Percentiles rank a stretch among this genome's conserved stretches.
Evolutionary conservation across 2,113 vertebrate species (phyloP).

Genomic region (Phylloscopus trochilus): DNA sequence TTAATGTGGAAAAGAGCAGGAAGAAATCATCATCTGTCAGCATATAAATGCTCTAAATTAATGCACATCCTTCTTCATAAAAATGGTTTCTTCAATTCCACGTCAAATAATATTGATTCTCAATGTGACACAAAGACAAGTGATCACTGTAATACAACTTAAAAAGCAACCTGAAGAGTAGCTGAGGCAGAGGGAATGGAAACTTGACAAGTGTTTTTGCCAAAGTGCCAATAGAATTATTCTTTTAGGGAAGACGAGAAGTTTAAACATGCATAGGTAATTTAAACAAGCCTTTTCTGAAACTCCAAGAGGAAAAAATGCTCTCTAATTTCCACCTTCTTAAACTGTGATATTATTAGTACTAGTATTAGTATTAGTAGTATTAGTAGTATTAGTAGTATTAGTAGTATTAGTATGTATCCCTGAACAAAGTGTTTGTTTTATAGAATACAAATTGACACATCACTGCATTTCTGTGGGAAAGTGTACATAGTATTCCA

Average conservation of each 20-base stretch:
- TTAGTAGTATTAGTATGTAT: not conserved
- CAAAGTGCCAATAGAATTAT: not conserved
- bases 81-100: conserved; percentile 16
- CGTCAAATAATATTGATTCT: conserved; percentile 35
- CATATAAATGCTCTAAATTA: conserved; percentile 39
- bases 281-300: not conserved
- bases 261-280: not conserved
- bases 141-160: not conserved
- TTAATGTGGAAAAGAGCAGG: conserved; percentile 20
- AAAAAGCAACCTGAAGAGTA: not conserved
- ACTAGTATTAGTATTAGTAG: not conserved
- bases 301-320: not conserved
- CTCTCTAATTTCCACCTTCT: not conserved
- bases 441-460: not conserved
- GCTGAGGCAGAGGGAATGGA: not conserved
- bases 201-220: not conserved
- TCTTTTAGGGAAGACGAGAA: not conserved
- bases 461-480: not conserved
- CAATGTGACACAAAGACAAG: not conserved
- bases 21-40: conserved; percentile 24
- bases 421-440: not conserved
- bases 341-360: not conserved
- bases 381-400: not conserved
- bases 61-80: conserved; percentile 37
- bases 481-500: not conserved